Evolutionary conservation across 1,140 invertebrate species (phyloP).

Genomic region (Drosophila biarmipes): DNA sequence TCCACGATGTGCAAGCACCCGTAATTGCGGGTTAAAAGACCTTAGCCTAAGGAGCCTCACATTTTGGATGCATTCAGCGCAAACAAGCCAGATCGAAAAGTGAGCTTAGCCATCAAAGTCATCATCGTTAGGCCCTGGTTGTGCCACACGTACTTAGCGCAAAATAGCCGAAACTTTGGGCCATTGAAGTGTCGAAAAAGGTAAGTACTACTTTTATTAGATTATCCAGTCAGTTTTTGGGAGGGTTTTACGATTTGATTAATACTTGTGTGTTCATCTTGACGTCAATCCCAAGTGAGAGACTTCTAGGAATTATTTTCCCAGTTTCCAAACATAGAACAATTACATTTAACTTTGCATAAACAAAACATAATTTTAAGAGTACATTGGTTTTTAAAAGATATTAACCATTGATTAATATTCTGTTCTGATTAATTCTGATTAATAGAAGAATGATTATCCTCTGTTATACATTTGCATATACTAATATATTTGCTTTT

Average conservation of each 20-base stretch:
- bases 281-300: too few species aligned
- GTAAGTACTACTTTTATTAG: neutral
- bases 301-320: too few species aligned
- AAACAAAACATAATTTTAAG: neutral
- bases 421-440: too few species aligned
- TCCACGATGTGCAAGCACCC: slow-evolving; percentile 12
- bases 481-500: neutral
- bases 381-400: neutral
- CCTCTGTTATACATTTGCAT: too few species aligned
- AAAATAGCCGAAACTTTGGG: neutral
- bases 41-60: slow-evolving; percentile 29
- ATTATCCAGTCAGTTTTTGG: too few species aligned
- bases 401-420: neutral
- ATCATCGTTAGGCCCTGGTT: slow-evolving; percentile 23
- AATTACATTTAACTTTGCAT: neutral
- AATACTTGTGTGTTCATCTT: too few species aligned
- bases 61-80: slow-evolving; percentile 24
- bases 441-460: neutral
- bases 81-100: slow-evolving; percentile 44
- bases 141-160: slow-evolving; percentile 15
- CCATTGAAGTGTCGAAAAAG: neutral
- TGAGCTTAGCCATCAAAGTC: slow-evolving; percentile 22
- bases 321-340: neutral
- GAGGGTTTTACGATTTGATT: too few species aligned
- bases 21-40: slow-evolving; percentile 56